These are phyloP conservation scores for Anticlea derivata DNA, from an alignment of 2,888 invertebrate genomes.

Conservation along the genomic window DNA sequence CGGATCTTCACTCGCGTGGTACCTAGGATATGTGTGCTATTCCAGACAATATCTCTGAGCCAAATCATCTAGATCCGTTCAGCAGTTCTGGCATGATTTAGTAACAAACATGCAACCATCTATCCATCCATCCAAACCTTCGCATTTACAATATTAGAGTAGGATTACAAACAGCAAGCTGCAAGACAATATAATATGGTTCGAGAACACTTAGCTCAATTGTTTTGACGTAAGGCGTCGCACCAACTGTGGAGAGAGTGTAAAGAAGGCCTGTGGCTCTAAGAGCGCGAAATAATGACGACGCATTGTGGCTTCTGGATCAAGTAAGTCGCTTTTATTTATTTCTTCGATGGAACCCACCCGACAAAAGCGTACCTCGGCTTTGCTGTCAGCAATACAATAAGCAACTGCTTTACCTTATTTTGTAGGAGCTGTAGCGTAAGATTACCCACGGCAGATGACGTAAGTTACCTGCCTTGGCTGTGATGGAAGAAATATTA, in stretches of 20 bases:
- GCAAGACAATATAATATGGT: not conserved
- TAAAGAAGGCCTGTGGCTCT: constrained; percentile 53
- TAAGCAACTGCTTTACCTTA: constrained; percentile 72
- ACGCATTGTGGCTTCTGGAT: constrained; percentile 72
- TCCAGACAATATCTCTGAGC: too few relatives aligned
- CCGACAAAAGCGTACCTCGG: constrained; percentile 69
- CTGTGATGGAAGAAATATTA: constrained; percentile 54
- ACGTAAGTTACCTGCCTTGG: constrained; percentile 66
- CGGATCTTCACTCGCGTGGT: too few relatives aligned
- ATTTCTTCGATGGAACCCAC: constrained; percentile 66
- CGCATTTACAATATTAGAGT: too few relatives aligned
- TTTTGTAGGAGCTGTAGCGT: constrained; percentile 58
- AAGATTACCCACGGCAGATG: constrained; percentile 61
- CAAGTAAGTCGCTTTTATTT: constrained; percentile 78
- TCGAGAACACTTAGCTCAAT: constrained; percentile 20
- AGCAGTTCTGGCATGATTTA: too few relatives aligned
- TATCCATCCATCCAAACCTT: too few relatives aligned
- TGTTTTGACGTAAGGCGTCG: constrained; percentile 48
- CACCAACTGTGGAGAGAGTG: constrained; percentile 45
- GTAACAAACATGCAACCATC: too few relatives aligned
- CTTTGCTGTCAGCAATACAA: constrained; percentile 78
- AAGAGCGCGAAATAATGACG: constrained; percentile 73
- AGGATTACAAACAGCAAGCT: too few relatives aligned
- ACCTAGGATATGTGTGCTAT: too few relatives aligned
- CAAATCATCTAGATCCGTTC: too few relatives aligned